These are phyloP conservation scores for Meganola albula DNA, from an alignment of 2,888 invertebrate genomes.

Conservation along the genomic window DNA sequence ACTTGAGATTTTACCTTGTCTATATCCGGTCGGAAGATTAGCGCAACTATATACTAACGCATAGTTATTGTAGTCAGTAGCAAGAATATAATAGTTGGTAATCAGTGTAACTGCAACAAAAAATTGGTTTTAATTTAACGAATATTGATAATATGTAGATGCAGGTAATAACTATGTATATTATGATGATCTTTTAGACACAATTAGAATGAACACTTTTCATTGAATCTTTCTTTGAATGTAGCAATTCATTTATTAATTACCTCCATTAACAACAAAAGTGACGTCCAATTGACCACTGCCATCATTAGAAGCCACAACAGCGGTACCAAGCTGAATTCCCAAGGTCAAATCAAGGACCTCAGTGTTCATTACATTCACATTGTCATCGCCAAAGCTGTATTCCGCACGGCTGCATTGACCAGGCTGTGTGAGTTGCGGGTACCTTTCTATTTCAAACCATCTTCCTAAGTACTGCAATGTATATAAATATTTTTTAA, in stretches of 20 bases:
- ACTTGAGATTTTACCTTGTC: conserved; percentile 56
- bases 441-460: conserved; percentile 81
- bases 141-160: background rate
- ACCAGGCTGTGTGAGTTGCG: conserved; percentile 77
- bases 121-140: background rate
- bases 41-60: conserved; percentile 56
- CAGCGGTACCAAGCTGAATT: conserved; percentile 69
- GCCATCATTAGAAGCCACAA: conserved; percentile 55
- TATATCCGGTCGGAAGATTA: conserved; percentile 33
- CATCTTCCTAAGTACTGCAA: conserved; percentile 67
- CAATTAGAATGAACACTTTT: background rate
- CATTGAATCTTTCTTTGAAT: background rate
- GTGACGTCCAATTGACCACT: conserved; percentile 73
- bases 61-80: conserved; percentile 53
- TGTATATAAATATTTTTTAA: background rate
- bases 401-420: conserved; percentile 80
- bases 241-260: conserved; percentile 14
- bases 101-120: conserved; percentile 31
- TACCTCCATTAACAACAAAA: conserved; percentile 73
- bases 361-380: conserved; percentile 41
- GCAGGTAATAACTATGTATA: background rate
- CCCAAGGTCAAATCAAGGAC: conserved; percentile 59
- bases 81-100: conserved; percentile 46
- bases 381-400: conserved; percentile 31
- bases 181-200: background rate